A percentile compares a stretch with the other conserved stretches of the same genome.
Conservation (phyloP, 2,888 invertebrate species). For the Cephus rjabovi region DNA sequence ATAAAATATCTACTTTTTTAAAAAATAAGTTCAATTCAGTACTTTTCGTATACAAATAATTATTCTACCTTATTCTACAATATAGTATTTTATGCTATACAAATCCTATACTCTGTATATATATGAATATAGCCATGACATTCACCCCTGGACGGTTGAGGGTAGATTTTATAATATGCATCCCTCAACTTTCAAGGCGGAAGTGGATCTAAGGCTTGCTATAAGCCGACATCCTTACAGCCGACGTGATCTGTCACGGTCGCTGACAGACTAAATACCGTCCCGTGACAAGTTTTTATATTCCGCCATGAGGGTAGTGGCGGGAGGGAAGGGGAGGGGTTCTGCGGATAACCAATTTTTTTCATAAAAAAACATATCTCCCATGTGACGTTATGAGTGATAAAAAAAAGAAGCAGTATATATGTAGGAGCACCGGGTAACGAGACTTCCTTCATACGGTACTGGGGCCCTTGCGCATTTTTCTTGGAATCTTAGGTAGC, state of each 20-base stretch:
- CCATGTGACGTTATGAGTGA: not conserved
- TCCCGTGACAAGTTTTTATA: constrained; percentile 40
- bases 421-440: not conserved
- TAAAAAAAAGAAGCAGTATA: not conserved
- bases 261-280: constrained; percentile 47
- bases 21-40: too few relatives aligned
- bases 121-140: not conserved
- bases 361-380: not conserved
- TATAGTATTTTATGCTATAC: too few relatives aligned
- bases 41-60: too few relatives aligned
- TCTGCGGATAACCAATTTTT: not conserved
- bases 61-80: too few relatives aligned
- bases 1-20: too few relatives aligned
- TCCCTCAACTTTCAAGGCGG: not conserved
- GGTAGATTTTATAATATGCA: not conserved
- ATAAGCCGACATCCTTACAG: constrained; percentile 3
- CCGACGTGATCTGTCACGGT: constrained; percentile 40
- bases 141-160: not conserved
- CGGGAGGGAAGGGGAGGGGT: too few relatives aligned
- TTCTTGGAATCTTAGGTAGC: not conserved
- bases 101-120: not conserved
- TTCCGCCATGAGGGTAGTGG: not conserved
- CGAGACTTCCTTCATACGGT: not conserved
- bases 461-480: not conserved
- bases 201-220: not conserved